These are phyloP conservation scores for Peromyscus nudipes DNA, from an alignment of 2,797 vertebrate genomes.

Conservation along the genomic window DNA sequence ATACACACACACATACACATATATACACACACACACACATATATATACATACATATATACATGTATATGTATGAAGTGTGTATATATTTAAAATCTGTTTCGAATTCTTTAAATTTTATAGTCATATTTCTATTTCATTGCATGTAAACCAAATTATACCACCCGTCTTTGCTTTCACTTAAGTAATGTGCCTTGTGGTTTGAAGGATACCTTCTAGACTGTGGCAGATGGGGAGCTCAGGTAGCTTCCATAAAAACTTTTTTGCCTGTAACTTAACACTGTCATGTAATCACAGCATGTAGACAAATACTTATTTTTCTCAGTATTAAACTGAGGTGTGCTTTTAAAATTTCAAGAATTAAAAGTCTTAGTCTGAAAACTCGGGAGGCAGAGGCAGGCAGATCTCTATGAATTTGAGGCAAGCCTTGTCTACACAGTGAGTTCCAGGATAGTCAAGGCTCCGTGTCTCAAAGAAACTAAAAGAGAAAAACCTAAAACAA, in stretches of 20 bases:
- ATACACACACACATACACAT: too few relatives aligned
- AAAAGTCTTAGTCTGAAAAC: neutral
- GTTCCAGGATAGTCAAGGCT: neutral
- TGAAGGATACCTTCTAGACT: neutral
- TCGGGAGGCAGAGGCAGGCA: neutral
- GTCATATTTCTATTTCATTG: neutral
- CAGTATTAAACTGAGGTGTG: neutral
- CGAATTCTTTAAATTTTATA: neutral
- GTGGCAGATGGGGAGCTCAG: neutral
- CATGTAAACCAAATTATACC: neutral
- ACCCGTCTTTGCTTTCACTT: neutral
- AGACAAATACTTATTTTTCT: neutral
- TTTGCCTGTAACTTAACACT: neutral
- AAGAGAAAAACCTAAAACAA: neutral
- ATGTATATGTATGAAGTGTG: neutral
- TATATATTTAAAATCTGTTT: neutral
- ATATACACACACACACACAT: neutral
- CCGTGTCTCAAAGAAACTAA: neutral
- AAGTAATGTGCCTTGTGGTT: neutral
- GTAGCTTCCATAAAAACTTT: neutral
- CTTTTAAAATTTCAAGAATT: slow-evolving; percentile 24
- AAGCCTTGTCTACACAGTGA: neutral
- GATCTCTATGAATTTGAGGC: neutral
- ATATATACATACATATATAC: neutral
- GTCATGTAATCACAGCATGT: neutral